These are phyloP conservation scores for Epirrhoe alternata DNA, from an alignment of 2,888 invertebrate genomes.

Conservation along the genomic window DNA sequence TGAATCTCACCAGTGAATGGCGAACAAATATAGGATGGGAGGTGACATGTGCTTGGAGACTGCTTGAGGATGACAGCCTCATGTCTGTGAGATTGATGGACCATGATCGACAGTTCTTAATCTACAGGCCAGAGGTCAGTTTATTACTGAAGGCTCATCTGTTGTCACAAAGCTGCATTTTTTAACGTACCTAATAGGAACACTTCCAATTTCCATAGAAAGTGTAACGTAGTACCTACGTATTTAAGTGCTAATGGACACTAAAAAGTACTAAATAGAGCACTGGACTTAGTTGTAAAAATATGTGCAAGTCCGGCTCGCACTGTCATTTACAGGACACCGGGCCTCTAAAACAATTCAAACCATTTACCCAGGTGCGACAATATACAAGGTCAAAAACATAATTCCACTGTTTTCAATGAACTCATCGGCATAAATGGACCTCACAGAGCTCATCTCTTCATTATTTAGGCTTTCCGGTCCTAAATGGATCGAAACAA, in stretches of 20 bases:
- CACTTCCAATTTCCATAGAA: no score
- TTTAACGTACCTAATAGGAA: no score
- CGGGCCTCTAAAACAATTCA: slow-evolving; percentile 6
- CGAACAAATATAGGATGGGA: slow-evolving; percentile 65
- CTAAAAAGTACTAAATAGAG: no score
- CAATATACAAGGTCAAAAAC: slow-evolving; percentile 25
- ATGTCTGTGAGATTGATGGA: slow-evolving; percentile 69
- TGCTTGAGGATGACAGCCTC: slow-evolving; percentile 59
- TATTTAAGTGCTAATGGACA: no score
- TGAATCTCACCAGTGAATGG: slow-evolving; percentile 63
- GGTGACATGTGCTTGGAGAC: slow-evolving; percentile 65
- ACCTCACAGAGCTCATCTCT: slow-evolving; percentile 35
- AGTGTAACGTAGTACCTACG: no score
- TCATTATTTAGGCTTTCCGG: slow-evolving; percentile 52
- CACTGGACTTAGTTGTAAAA: no score
- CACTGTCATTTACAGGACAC: no score
- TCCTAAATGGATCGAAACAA: slow-evolving; percentile 53
- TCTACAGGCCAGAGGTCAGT: slow-evolving; percentile 71
- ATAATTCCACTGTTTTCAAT: slow-evolving; percentile 34
- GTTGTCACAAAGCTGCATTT: no score
- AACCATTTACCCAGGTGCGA: slow-evolving; percentile 27
- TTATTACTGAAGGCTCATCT: slow-evolving; percentile 4
- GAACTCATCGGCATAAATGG: slow-evolving; percentile 33
- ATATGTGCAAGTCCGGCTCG: no score
- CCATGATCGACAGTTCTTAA: slow-evolving; percentile 65